These are phyloP conservation scores for Excalfactoria chinensis DNA, from an alignment of 2,113 vertebrate genomes.

Conservation along the genomic window DNA sequence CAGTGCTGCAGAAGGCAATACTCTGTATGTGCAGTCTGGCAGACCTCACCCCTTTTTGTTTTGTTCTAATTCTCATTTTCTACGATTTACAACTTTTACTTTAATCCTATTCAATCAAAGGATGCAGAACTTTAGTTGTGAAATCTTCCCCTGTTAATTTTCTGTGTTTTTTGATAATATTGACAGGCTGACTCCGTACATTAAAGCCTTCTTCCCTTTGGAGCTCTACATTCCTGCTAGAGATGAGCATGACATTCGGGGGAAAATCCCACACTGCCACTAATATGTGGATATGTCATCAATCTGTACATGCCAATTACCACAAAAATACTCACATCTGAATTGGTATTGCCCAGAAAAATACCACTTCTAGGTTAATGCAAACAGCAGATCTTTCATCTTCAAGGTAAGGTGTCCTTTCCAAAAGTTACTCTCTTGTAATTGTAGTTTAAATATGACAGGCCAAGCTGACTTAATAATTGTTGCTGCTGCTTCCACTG, in stretches of 20 bases:
- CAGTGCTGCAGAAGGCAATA: neutral
- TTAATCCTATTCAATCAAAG: neutral
- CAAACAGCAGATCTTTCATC: neutral
- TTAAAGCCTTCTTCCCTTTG: neutral
- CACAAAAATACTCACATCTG: neutral
- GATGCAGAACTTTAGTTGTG: neutral
- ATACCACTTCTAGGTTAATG: neutral
- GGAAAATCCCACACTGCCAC: fast-evolving
- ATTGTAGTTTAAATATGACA: neutral
- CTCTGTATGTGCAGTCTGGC: neutral
- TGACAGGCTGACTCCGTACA: neutral
- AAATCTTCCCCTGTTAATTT: neutral
- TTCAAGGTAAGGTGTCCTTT: conserved; percentile 8
- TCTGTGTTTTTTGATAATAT: neutral
- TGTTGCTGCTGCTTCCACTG: neutral
- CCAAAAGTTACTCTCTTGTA: neutral
- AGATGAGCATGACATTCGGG: neutral
- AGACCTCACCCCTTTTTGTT: neutral
- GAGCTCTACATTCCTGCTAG: neutral
- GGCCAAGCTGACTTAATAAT: conserved; percentile 30
- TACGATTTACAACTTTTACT: neutral
- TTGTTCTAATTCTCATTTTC: neutral
- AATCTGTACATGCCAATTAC: neutral
- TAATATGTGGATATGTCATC: neutral
- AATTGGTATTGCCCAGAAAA: neutral